Base-by-base conservation (phyloP, 2,888 invertebrate species). In the Drosophila affinis region DNA sequence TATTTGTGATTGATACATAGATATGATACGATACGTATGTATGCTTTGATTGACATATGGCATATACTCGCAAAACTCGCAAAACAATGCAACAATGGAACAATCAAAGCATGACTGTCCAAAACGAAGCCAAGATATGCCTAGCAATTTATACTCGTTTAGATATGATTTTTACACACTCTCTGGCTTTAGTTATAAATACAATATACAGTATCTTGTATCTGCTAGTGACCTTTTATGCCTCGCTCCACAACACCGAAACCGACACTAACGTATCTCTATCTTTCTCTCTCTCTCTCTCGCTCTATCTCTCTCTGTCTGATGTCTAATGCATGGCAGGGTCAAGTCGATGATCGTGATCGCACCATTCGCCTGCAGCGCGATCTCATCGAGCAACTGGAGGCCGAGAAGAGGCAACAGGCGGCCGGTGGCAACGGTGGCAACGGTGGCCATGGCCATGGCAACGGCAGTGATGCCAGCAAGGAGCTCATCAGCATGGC, bases 271-370 rank as follows among this genome's bases (percentile, higher is more conserved):
- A 52, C 51, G 52, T 64, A 62, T 56, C 62, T 65, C 45, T 46
- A 14, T 53, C 57, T 44, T 29, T 39, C 44, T 39, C 47, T 39
- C 27, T 47, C 49, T 53, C 17, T 44, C 39, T 9, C 3, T 18
- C 47, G 17, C 46, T 24, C 27, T 29, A 32, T 49, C 24, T 47
- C 54, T 53, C 24, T 39, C 34, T 10, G 10, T n/a, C 47, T 45
- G 27, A 17, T 29, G 49, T 67, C 63, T 56, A 6, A 54, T 27
- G 39, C 18, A 9, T 45, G 45, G 49, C 91, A 95, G 94, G 94
- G 97, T 87, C 97, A 97, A 93, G 93, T 97, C 89, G 97, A 97
- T 91, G 97, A 98, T 92, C 95, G 95, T 89, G 97, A 97, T 91
- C 94, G 96, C 78, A 94, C 95, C 89, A 96, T 97, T 92, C 95